These are phyloP conservation scores for Zaprionus camerounensis DNA, from an alignment of 1,140 invertebrate genomes.

Conservation along the genomic window DNA sequence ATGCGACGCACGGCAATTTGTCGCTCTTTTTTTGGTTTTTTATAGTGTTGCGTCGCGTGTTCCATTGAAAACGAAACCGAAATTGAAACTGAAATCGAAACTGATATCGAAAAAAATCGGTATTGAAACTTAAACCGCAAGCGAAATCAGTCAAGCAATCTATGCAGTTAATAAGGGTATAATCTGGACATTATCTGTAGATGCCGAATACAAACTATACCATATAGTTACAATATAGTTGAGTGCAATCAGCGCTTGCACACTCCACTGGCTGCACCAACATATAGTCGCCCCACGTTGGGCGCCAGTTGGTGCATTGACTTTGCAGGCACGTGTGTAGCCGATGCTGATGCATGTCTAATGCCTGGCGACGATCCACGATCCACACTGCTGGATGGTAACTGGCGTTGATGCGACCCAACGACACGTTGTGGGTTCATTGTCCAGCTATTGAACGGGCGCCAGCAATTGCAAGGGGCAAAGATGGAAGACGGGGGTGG, in stretches of 20 bases:
- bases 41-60: conserved; percentile 1
- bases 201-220: too few species aligned
- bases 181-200: conserved; percentile 10
- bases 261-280: conserved; percentile 24
- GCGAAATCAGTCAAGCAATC: neutral
- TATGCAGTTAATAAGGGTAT: conserved; percentile 22
- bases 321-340: conserved; percentile 44
- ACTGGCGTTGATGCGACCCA: conserved; percentile 10
- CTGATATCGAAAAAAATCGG: neutral
- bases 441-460: conserved; percentile 16
- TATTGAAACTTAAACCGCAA: conserved; percentile 16
- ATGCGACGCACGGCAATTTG: conserved; percentile 39
- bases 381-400: neutral
- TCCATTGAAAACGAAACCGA: conserved; percentile 53
- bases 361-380: conserved; percentile 25
- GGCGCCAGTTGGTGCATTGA: conserved; percentile 37
- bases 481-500: neutral
- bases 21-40: neutral
- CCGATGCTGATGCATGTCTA: conserved; percentile 46
- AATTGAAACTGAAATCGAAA: conserved; percentile 18
- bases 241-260: conserved; percentile 37
- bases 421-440: conserved; percentile 28
- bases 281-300: neutral
- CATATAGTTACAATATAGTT: conserved; percentile 10
- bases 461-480: conserved; percentile 8